These are phyloP conservation scores for Zele albiditarsus DNA, from an alignment of 2,888 invertebrate species.

Conservation along the genomic window DNA sequence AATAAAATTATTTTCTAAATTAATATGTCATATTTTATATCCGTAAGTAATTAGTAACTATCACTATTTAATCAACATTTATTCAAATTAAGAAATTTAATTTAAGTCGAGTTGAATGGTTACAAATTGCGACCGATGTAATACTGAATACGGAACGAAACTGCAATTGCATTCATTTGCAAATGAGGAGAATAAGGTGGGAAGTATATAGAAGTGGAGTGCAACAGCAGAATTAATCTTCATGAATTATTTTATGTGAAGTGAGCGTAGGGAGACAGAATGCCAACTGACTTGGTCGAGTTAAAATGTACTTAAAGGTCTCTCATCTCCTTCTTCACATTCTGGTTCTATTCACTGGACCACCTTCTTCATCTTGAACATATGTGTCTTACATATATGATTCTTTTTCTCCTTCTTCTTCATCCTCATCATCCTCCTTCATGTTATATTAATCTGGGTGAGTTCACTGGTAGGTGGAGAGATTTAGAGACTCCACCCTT, in stretches of 20 bases:
- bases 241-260: constrained; percentile 52
- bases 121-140: constrained; percentile 20
- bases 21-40: constrained; percentile 22
- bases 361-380: constrained; percentile 46
- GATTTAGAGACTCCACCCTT: constrained; percentile 71
- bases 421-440: constrained; percentile 28
- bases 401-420: constrained; percentile 43
- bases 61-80: constrained; percentile 59
- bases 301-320: constrained; percentile 67
- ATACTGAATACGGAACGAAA: constrained; percentile 15
- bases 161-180: constrained; percentile 27
- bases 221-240: constrained; percentile 48
- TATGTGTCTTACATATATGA: constrained; percentile 37
- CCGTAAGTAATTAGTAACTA: constrained; percentile 42
- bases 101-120: constrained; percentile 47
- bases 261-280: constrained; percentile 63
- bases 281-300: constrained; percentile 70
- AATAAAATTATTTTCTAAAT: constrained; percentile 19
- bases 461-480: constrained; percentile 68
- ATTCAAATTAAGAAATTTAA: constrained; percentile 58
- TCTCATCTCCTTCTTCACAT: constrained; percentile 49
- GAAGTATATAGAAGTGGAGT: constrained; percentile 9
- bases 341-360: constrained; percentile 45
- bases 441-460: constrained; percentile 32
- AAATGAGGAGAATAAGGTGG: constrained; percentile 35